Evolutionary conservation across 1,140 invertebrate species (phyloP).

Genomic region (Megalopta genalis): DNA sequence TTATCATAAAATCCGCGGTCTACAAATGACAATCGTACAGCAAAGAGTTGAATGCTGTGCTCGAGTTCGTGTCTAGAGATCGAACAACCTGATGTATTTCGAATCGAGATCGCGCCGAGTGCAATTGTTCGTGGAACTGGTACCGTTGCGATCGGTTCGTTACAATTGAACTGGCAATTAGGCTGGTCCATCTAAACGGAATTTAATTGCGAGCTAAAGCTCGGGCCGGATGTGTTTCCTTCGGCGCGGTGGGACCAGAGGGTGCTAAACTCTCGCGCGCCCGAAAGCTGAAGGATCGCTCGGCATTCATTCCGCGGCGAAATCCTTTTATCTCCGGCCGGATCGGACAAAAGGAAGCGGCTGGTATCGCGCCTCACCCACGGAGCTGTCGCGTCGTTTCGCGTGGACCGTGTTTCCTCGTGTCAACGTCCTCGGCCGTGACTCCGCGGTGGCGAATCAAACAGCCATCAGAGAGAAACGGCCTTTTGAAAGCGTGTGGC

Average conservation of each 20-base stretch:
- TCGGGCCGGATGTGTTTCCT: no score
- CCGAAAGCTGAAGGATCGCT: not conserved
- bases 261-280: not conserved
- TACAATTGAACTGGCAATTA: no score
- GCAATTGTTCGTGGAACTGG: no score
- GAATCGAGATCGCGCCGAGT: no score
- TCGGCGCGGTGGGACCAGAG: not conserved
- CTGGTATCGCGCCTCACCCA: conserved; percentile 43
- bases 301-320: not conserved
- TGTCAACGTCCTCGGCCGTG: conserved; percentile 61
- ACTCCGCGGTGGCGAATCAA: conserved; percentile 51
- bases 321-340: conserved; percentile 15
- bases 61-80: no score
- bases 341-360: conserved; percentile 43
- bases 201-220: no score
- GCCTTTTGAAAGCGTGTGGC: conserved; percentile 52
- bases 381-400: conserved; percentile 35
- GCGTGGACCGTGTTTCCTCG: conserved; percentile 49
- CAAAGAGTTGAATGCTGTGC: no score
- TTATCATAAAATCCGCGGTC: no score
- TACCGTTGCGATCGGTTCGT: no score
- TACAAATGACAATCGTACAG: no score
- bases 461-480: conserved; percentile 51
- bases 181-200: no score
- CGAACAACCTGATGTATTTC: no score